Base-by-base conservation (phyloP, 2,113 vertebrate genomes). In the Pavo muticus region DNA sequence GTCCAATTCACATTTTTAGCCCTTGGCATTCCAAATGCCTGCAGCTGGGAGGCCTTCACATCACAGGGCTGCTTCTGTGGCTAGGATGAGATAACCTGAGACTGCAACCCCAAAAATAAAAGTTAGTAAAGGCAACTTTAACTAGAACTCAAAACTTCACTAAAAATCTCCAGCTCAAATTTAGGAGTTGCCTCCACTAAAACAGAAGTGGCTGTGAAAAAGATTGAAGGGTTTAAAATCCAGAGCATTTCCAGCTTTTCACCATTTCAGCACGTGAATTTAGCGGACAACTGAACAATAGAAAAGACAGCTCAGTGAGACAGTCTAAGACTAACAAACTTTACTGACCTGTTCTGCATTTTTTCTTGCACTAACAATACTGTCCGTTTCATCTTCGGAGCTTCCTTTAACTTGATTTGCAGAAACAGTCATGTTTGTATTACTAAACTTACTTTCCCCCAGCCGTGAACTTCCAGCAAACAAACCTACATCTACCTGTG, bases 241-340 rank as follows among this genome's bases (percentile, higher is more conserved):
- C 2, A 0, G 24, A 80, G 14, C 11, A 68, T 13, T 12, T 40
- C 1, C 1, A 29, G 30, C 30, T 35, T 60, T 35, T 35, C 8
- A 63, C 8, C 12, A 50, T 12, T 74, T 81, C 25, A 59, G 45
- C 20, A 87, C 21, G 15, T 29, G 71, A 87, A 18, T 8, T 42
- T 64, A 27, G 2, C 3, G 3, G 1, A 35, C 11, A 75, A 91
- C 27, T 4, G 12, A 88, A 35, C 8, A 86, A 40, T 4, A 40
- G 29, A 48, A 60, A 57, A 76, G 11, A 6, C 8, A 11, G 19
- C 52, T 52, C 52, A 32, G 13, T 17, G 4, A 48, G 32, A 11
- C 14, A 52, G 7, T 24, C 20, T 39, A 75, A 61, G 23, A 25
- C 40, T 27, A 65, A 57, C 13, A 44, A 74, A 70, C 0, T 8